phyloP scores from a whole-genome alignment of 2,888 invertebrate genomes.

The Mesorhabditis spiculigera region DNA sequence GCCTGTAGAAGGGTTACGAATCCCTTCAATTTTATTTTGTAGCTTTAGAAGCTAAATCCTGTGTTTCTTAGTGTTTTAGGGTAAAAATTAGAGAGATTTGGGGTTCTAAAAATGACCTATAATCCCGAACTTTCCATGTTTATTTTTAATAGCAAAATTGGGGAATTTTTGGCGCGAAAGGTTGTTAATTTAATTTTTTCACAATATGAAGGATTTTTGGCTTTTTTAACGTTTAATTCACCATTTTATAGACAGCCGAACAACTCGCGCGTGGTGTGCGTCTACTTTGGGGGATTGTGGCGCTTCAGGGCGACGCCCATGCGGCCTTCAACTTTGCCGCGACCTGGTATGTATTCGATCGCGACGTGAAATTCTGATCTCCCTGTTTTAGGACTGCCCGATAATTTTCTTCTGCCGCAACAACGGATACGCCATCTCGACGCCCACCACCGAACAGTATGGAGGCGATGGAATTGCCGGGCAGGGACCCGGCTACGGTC shows the following conservation, averaged over 20 bases:
- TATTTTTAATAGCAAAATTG: no score
- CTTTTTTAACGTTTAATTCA: no score
- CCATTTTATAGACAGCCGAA: slow-evolving; percentile 65
- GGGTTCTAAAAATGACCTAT: no score
- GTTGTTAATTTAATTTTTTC: no score
- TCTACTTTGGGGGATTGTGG: slow-evolving; percentile 77
- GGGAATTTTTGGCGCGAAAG: no score
- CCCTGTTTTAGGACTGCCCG: slow-evolving; percentile 71
- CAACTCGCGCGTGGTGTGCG: slow-evolving; percentile 62
- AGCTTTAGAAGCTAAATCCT: no score
- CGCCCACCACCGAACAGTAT: slow-evolving; percentile 87
- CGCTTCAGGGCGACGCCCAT: slow-evolving; percentile 96
- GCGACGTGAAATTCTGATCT: not conserved
- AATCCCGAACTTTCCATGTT: no score
- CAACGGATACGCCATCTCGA: slow-evolving; percentile 97
- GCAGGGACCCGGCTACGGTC: slow-evolving; percentile 78
- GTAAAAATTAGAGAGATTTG: no score
- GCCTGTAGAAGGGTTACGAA: no score
- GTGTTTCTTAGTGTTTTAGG: no score
- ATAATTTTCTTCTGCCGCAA: slow-evolving; percentile 87
- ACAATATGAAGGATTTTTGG: no score
- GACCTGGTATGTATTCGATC: slow-evolving; percentile 65
- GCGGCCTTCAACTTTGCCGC: slow-evolving; percentile 98
- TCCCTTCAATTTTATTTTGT: no score
- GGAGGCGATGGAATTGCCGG: slow-evolving; percentile 91